Evolutionary conservation across 92 coral and sea anemone species (phyloP).

Genomic region (Ricordea florida): DNA sequence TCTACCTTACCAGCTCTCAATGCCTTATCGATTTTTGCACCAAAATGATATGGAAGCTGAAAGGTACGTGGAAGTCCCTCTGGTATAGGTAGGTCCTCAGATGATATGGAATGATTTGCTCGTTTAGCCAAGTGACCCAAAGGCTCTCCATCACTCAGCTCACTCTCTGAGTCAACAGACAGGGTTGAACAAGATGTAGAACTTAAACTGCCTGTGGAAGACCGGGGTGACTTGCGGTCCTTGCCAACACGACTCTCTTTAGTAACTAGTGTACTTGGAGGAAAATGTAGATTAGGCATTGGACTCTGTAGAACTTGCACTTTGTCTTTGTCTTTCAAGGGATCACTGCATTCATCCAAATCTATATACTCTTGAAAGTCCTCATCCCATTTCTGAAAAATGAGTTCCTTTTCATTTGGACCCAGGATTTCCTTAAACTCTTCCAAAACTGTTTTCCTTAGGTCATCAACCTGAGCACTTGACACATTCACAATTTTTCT

Average conservation of each 20-base stretch:
- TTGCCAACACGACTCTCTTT: background rate
- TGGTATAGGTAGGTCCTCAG: background rate
- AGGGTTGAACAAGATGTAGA: no score
- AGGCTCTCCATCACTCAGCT: no score
- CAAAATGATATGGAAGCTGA: background rate
- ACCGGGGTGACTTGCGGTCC: background rate
- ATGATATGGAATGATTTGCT: background rate
- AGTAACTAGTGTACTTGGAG: background rate
- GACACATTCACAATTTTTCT: background rate
- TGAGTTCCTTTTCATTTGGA: background rate
- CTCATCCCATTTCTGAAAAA: slow-evolving; percentile 7
- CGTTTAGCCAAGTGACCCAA: background rate
- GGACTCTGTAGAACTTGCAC: slow-evolving; percentile 3
- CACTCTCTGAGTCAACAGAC: no score
- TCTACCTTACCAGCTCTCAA: background rate
- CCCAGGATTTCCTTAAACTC: background rate
- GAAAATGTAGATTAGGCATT: background rate
- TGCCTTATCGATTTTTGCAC: background rate
- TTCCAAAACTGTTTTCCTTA: background rate
- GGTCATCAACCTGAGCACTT: background rate
- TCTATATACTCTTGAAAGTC: slow-evolving; percentile 1
- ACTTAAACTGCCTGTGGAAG: no score
- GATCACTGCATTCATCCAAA: slow-evolving; percentile 2
- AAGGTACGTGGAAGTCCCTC: slow-evolving; percentile 4
- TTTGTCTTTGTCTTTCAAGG: background rate